Evolutionary conservation across 2,797 vertebrate species (phyloP), one percentile per base, ranked within the genome.

Genomic region (Typhlichthys subterraneus): DNA sequence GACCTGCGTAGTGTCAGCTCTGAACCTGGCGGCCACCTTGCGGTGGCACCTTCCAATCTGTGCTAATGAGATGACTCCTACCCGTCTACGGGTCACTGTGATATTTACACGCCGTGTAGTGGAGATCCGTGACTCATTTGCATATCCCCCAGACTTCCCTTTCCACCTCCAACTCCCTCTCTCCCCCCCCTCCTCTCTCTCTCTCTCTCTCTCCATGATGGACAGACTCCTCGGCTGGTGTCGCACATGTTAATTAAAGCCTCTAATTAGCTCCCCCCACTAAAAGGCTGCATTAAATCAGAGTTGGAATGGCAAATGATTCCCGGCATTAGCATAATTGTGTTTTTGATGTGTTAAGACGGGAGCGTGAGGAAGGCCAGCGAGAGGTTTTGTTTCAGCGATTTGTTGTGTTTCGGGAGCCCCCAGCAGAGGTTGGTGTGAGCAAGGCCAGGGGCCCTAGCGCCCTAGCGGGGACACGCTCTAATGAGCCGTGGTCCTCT

Each of bases 221-320:
- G 84, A 90, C 89, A 88, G 85, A 81, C 87, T 90, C 85, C 70
- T 75, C 80, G 75, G 81, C 88, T 88, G 90, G 81, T 86, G 87
- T 88, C 79, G 84, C 89, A 90, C 89, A 90, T 91, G 91, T 92
- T 92, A 92, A 91, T 92, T 92, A 91, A 90, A 89, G 89, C 80
- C 76, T 85, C 87, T 92, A 92, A 91, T 92, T 91, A 90, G 88
- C 85, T 90, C 89, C 80, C 84, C 81, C 79, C 85, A 81, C 88
- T 91, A 90, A 91, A 92, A 90, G 89, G 89, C 88, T 59, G 77
- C 89, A 90, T 91, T 91, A 92, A 91, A 88, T 91, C 87, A 87
- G 89, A 89, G 80, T 68, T 85, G 77, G 88, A 89, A 91, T 89
- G 86, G 84, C 79, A 88, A 89, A 90, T 87, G 85, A 89, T 87